phyloP scores from a whole-genome alignment of 2,888 invertebrate genomes.

The Horisme vitalbata region DNA sequence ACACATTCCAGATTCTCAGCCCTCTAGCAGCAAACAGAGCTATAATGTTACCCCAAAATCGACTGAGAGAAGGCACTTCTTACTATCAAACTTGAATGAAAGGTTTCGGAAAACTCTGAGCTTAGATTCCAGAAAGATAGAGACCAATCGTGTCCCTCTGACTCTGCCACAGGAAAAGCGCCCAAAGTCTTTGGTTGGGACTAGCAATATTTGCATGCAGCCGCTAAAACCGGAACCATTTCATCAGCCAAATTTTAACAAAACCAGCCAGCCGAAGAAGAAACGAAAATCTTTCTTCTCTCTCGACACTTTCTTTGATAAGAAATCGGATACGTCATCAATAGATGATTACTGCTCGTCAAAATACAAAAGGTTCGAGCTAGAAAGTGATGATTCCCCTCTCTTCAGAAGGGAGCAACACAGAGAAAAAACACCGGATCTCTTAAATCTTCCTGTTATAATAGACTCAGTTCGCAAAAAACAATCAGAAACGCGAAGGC shows the following conservation, averaged over 20 bases:
- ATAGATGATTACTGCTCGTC: slow-evolving; percentile 79
- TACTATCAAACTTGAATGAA: slow-evolving; percentile 74
- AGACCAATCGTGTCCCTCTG: slow-evolving; percentile 63
- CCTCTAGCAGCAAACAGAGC: slow-evolving; percentile 71
- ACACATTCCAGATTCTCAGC: slow-evolving; percentile 70
- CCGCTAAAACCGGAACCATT: slow-evolving; percentile 62
- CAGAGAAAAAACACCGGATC: slow-evolving; percentile 70
- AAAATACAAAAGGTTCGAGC: slow-evolving; percentile 77
- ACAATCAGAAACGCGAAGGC: slow-evolving; percentile 70
- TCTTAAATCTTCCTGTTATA: slow-evolving; percentile 72
- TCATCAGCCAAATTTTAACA: slow-evolving; percentile 64
- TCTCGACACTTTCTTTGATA: slow-evolving; percentile 78
- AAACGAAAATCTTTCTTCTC: slow-evolving; percentile 79
- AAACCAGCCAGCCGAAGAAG: slow-evolving; percentile 68
- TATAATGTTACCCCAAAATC: slow-evolving; percentile 77
- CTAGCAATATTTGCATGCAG: slow-evolving; percentile 68
- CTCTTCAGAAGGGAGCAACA: slow-evolving; percentile 64
- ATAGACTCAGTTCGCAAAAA: slow-evolving; percentile 75
- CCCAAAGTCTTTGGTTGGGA: slow-evolving; percentile 74
- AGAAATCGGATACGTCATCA: slow-evolving; percentile 77
- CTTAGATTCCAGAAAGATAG: slow-evolving; percentile 73
- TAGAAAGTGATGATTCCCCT: slow-evolving; percentile 78
- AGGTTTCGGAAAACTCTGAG: slow-evolving; percentile 77
- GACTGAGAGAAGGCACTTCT: slow-evolving; percentile 67
- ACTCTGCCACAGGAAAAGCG: slow-evolving; percentile 64